A percentile compares a stretch with the other conserved stretches of the same genome.
Conservation (phyloP, 2,888 invertebrate species). For the Pristionchus maxplancki region DNA sequence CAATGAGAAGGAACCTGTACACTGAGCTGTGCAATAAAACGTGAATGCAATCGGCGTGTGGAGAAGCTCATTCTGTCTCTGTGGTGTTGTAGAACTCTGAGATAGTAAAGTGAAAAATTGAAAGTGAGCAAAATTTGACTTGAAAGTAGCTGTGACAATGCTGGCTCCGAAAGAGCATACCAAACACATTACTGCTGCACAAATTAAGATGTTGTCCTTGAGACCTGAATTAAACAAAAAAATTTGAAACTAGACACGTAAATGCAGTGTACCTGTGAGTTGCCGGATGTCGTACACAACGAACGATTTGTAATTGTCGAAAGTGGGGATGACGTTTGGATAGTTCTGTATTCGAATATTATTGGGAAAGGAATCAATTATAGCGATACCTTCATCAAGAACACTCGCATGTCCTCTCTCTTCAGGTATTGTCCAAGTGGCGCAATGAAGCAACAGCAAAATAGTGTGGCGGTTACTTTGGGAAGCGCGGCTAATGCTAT, state of each 20-base stretch:
- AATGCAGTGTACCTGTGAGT: neutral
- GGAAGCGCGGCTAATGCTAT: neutral
- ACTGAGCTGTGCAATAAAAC: neutral
- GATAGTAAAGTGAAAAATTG: neutral
- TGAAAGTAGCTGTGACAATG: neutral
- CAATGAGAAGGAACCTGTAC: neutral
- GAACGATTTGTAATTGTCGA: neutral
- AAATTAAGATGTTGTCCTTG: neutral
- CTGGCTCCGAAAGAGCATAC: neutral
- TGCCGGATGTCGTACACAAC: neutral
- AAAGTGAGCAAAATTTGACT: neutral
- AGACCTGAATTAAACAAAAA: neutral
- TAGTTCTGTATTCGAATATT: neutral
- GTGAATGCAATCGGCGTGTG: neutral
- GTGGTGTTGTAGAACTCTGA: neutral
- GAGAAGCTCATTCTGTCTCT: neutral
- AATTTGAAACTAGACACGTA: too few relatives aligned
- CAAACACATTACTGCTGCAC: neutral
- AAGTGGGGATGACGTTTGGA: neutral
- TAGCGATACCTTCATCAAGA: neutral
- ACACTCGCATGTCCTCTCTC: neutral
- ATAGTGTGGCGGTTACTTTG: neutral
- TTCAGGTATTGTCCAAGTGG: neutral
- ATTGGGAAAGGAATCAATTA: too few relatives aligned
- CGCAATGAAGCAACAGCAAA: neutral